These are phyloP conservation scores for Pseudolaguvia tuberculata DNA, from an alignment of 2,113 vertebrate genomes.

Conservation along the genomic window DNA sequence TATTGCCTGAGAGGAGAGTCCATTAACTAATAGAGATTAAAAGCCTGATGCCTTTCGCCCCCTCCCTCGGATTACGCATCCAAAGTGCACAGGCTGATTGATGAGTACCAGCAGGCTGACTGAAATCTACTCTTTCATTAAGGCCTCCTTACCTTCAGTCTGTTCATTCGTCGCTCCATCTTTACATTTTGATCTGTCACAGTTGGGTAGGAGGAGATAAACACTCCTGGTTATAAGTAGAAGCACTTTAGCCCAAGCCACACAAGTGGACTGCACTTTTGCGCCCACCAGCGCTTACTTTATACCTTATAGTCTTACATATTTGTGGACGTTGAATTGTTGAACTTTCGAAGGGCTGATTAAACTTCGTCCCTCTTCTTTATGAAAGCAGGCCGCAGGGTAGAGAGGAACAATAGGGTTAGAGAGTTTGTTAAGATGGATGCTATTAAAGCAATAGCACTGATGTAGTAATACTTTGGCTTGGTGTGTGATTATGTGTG, in stretches of 20 bases:
- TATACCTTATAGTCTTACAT: conserved; percentile 17
- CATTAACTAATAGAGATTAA: conserved; percentile 76
- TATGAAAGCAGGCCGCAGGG: not conserved
- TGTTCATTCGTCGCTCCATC: conserved; percentile 29
- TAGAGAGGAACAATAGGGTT: not conserved
- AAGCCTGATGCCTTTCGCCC: conserved; percentile 60
- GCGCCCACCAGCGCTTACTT: conserved; percentile 11
- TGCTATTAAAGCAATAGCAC: conserved; percentile 40
- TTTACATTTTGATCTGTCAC: conserved; percentile 45
- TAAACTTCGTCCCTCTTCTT: not conserved
- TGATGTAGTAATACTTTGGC: conserved; percentile 14
- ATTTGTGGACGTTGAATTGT: conserved; percentile 15
- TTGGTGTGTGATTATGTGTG: conserved; percentile 44
- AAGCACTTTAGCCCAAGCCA: conserved; percentile 34
- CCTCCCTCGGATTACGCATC: conserved; percentile 61
- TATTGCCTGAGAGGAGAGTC: conserved; percentile 59
- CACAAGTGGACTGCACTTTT: conserved; percentile 29
- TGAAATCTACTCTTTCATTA: conserved; percentile 72
- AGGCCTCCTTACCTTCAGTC: conserved; percentile 52
- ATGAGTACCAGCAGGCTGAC: conserved; percentile 69
- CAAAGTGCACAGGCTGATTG: conserved; percentile 68
- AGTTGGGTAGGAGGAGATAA: conserved; percentile 35
- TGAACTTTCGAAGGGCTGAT: conserved; percentile 4
- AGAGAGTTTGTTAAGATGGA: conserved; percentile 41
- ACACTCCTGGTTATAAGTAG: conserved; percentile 44